Evolutionary conservation across 1,140 invertebrate genomes (phyloP), one percentile per base, ranked within the genome.

Genomic region (Heliconius melpomene): DNA sequence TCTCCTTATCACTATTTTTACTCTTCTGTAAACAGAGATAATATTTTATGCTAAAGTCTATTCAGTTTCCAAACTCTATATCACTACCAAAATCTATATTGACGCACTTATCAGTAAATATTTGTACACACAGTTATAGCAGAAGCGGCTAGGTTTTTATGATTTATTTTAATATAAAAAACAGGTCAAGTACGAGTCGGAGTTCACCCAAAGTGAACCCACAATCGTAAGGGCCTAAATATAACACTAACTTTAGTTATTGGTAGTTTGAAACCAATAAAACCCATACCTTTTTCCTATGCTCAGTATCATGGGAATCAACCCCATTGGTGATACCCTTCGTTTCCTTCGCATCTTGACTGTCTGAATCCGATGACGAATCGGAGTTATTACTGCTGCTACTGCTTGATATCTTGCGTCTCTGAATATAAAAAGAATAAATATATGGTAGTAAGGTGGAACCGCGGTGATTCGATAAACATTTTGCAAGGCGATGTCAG

Each of bases 321-420:
- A 93, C 85, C 8, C 92, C 92, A 60, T 93, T 94, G 40, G 84
- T 83, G 29, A 91, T 86, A 2, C 82, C 79, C 78, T 92, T 91
- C 3, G 87, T 77, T 13, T 90, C 88, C 77, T 94, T 93, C 23
- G 88, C 91, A n/a, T 91, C 91, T 11, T 86, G 80, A 26, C 92
- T 92, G 75, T 93, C 88, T 0, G 93, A 94, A 46, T 94, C 93
- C 2, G 93, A 93, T 2, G 90, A 93, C 54, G 92, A 93, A 0
- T 94, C 93, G 1, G 94, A 94, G 23, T 92, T 91, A 23, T 93
- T 93, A 54, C 93, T 66, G 23, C 60, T 91, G 75, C 94, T 95
- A 60, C 91, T 94, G 85, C 93, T 95, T 5, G 94, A 92, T 29
- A 94, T 94, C 78, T 93, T 89, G 20, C 90, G 89, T 66, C 94